Evolutionary conservation across 2,113 vertebrate species (phyloP).

Genomic region (Tyto alba): DNA sequence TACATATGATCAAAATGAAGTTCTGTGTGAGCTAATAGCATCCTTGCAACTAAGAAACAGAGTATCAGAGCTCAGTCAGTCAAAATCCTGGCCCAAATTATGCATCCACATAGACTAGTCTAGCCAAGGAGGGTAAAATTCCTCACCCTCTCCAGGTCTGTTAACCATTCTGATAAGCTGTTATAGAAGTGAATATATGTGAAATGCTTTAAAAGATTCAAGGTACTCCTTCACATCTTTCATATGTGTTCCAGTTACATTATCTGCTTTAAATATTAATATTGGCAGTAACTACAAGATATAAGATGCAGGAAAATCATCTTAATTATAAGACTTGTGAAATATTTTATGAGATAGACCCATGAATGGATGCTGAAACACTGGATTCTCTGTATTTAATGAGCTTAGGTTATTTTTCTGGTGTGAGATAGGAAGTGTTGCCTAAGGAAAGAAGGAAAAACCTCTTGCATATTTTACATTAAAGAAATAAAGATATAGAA

Average conservation of each 20-base stretch:
- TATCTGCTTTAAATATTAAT: neutral
- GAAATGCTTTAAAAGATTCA: neutral
- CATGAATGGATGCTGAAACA: neutral
- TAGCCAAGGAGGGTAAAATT: neutral
- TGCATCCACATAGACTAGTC: neutral
- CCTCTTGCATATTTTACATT: neutral
- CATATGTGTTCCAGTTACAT: neutral
- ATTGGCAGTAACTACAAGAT: neutral
- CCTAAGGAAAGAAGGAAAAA: neutral
- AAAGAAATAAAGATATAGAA: neutral
- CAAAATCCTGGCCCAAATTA: neutral
- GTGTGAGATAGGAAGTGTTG: neutral
- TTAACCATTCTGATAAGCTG: neutral
- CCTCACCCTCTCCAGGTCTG: neutral
- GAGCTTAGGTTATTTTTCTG: neutral
- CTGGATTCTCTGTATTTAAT: neutral
- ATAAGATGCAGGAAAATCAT: neutral
- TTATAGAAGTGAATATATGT: neutral
- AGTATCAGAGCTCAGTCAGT: neutral
- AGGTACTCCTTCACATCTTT: neutral
- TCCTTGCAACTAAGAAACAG: neutral
- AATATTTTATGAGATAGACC: constrained; percentile 24
- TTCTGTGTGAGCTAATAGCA: neutral
- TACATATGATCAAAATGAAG: neutral
- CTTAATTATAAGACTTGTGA: neutral